Base-by-base conservation (phyloP, 1,140 invertebrate genomes). In the Scylla paramamosain region DNA sequence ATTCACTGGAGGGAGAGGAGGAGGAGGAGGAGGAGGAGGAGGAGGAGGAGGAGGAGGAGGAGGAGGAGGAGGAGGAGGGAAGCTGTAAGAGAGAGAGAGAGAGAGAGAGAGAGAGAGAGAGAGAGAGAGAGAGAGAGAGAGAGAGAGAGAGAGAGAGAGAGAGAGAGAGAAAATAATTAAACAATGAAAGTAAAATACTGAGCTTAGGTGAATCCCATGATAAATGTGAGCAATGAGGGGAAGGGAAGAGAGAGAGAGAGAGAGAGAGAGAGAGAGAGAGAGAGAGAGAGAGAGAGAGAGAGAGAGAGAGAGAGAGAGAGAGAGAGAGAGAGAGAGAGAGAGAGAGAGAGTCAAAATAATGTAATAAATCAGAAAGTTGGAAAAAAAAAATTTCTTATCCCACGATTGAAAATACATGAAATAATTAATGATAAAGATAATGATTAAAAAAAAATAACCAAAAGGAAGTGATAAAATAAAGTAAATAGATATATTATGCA, bases 101-200 rank as follows among this genome's bases (percentile, higher is more conserved):
- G 32, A 86, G 83, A 39, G 83, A 86, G 83, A 39, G 32, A 86
- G 28, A 29, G 83, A 86, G 83, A 86, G 32, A 86, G 83, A 39
- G 83, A 86, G 83, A 39, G 28, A 86, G 32, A 39, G 83, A 86
- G 83, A 39, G 83, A 39, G 83, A 86, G 28, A 39, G 32, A 86
- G 32, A 29, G 28, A 31, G 32, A 86, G 32, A 86, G 83, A 31
- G 28, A 29, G 83, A 86, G 83, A 86, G 28, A 86, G 83, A 31
- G 83, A 29, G 83, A 86, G 83, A 86, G 28, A 86, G 83, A 86
- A n/a, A 86, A 31, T 86, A 86, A 31, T 86, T 86, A 86, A 39
- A 86, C 28, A 86, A 86, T 29, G 32, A 86, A 86, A 86, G 32
- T 86, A 39, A 39, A 86, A 39, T 31, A 39, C 28, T 3, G n/a